phyloP scores from a whole-genome alignment of 2,797 vertebrate genomes.

The Arnoldichthys spilopterus region DNA sequence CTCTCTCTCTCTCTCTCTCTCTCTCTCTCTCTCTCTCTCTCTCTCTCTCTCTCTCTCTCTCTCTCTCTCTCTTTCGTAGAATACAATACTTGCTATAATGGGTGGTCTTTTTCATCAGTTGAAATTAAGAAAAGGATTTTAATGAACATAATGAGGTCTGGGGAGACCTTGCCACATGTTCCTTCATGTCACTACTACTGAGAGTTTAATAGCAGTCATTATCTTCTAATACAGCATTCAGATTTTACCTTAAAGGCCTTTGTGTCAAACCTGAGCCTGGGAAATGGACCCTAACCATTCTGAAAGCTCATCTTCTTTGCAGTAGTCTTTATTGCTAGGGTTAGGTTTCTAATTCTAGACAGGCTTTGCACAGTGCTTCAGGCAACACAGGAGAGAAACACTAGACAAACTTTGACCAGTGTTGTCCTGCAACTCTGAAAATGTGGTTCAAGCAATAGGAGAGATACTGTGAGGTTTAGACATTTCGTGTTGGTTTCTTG shows the following conservation, averaged over 20 bases:
- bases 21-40: slow-evolving; percentile 35
- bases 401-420: not conserved
- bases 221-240: slow-evolving; percentile 16
- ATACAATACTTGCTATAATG: not conserved
- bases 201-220: slow-evolving; percentile 37
- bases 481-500: no score
- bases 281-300: not conserved
- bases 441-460: not conserved
- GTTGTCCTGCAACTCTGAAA: no score
- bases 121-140: slow-evolving; percentile 12
- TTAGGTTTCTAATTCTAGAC: slow-evolving; percentile 18
- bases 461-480: no score
- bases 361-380: not conserved
- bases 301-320: slow-evolving; percentile 8
- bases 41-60: slow-evolving; percentile 23
- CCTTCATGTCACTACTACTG: slow-evolving; percentile 7
- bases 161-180: slow-evolving; percentile 9
- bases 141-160: slow-evolving; percentile 4
- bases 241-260: slow-evolving; percentile 28
- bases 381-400: slow-evolving; percentile 7
- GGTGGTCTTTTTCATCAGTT: slow-evolving; percentile 25
- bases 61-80: slow-evolving; percentile 31
- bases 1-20: slow-evolving; percentile 14
- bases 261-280: slow-evolving; percentile 17
- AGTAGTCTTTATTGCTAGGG: slow-evolving; percentile 13